Evolutionary conservation across 2,888 invertebrate species (phyloP).

Genomic region (Lepidocyrtinus sp.): DNA sequence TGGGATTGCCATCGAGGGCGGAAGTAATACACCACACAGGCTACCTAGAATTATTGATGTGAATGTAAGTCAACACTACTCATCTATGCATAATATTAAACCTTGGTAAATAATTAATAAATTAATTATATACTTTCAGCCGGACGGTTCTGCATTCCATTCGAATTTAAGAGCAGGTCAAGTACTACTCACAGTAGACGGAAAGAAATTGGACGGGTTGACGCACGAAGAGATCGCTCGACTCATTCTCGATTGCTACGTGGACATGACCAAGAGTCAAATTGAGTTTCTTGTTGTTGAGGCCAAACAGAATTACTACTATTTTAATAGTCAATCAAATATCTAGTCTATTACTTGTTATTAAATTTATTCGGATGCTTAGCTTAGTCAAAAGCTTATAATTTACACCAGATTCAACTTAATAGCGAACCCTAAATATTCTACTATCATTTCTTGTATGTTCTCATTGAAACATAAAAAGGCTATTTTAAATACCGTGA

Average conservation of each 20-base stretch:
- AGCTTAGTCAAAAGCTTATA: slow-evolving; percentile 11
- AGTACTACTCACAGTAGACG: slow-evolving; percentile 92
- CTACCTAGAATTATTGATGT: slow-evolving; percentile 96
- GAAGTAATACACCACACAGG: slow-evolving; percentile 95
- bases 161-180: slow-evolving; percentile 95
- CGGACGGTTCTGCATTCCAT: slow-evolving; percentile 94
- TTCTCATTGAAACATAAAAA: no score
- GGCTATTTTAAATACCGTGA: slow-evolving; percentile 16
- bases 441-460: no score
- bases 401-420: no score
- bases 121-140: slow-evolving; percentile 76
- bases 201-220: slow-evolving; percentile 80
- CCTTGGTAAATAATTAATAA: slow-evolving; percentile 15
- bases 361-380: background rate
- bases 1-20: slow-evolving; percentile 97
- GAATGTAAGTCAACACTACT: slow-evolving; percentile 83
- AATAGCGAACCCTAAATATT: no score
- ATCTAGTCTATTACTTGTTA: slow-evolving; percentile 9
- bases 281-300: slow-evolving; percentile 95
- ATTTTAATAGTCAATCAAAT: slow-evolving; percentile 31
- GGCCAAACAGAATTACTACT: slow-evolving; percentile 77
- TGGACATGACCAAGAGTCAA: slow-evolving; percentile 87
- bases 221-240: slow-evolving; percentile 93
- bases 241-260: slow-evolving; percentile 93
- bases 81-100: background rate